Evolutionary conservation across 2,888 invertebrate species (phyloP).

Genomic region (Spisula subtruncata): DNA sequence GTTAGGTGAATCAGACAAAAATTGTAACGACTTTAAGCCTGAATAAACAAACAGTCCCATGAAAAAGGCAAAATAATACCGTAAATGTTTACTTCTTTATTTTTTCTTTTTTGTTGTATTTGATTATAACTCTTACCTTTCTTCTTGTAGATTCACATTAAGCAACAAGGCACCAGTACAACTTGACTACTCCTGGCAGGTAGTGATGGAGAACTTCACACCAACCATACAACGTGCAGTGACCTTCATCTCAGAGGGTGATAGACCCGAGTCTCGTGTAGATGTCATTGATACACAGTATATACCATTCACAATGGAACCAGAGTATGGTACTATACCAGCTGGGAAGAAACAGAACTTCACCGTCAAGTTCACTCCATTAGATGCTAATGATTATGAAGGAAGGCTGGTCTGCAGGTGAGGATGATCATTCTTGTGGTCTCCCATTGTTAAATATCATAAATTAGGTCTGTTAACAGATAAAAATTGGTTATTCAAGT

Average conservation of each 20-base stretch:
- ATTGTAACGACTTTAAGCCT: too few species aligned
- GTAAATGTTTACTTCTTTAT: background rate
- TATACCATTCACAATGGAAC: slow-evolving; percentile 87
- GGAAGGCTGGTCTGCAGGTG: slow-evolving; percentile 87
- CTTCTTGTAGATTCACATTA: slow-evolving; percentile 80
- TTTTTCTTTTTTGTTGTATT: background rate
- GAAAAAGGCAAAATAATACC: too few species aligned
- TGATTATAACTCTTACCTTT: background rate
- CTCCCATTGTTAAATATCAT: too few species aligned
- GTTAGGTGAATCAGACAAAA: too few species aligned
- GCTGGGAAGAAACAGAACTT: slow-evolving; percentile 84
- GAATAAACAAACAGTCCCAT: too few species aligned
- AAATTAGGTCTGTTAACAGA: too few species aligned
- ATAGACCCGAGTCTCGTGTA: slow-evolving; percentile 82
- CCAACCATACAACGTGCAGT: slow-evolving; percentile 83
- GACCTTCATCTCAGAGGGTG: slow-evolving; percentile 84
- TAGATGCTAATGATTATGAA: slow-evolving; percentile 87
- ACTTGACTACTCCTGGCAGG: slow-evolving; percentile 87
- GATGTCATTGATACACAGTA: slow-evolving; percentile 81
- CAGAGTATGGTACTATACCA: slow-evolving; percentile 84
- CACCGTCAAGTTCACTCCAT: slow-evolving; percentile 86
- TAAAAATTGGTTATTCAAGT: too few species aligned
- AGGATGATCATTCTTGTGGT: slow-evolving; percentile 50
- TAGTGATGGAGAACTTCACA: slow-evolving; percentile 85
- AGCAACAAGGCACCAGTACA: slow-evolving; percentile 85